Percentiles rank a stretch among this genome's conserved stretches.
Evolutionary conservation across 2,888 invertebrate genomes (phyloP).

Genomic region (Apeira syringaria): DNA sequence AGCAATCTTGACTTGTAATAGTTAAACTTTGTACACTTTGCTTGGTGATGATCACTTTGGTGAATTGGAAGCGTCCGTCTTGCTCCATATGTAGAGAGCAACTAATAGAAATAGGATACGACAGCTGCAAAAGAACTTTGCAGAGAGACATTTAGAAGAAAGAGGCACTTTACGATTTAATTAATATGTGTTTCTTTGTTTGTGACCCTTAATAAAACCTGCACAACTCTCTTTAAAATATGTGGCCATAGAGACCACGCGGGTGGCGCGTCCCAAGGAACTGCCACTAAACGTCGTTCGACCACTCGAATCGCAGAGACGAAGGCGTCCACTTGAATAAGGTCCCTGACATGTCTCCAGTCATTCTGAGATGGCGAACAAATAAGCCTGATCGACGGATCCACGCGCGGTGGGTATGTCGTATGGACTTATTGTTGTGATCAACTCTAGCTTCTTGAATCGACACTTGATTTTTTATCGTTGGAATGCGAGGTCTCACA

Average conservation of each 20-base stretch:
- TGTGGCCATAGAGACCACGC: constrained; percentile 20
- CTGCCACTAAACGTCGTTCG: constrained; percentile 27
- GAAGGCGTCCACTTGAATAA: constrained; percentile 39
- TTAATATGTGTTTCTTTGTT: too few species aligned
- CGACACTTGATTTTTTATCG: constrained; percentile 64
- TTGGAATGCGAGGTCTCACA: constrained; percentile 58
- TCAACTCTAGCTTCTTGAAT: constrained; percentile 62
- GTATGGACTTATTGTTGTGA: constrained; percentile 56
- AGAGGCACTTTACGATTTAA: too few species aligned
- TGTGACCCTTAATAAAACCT: too few species aligned
- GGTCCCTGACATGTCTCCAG: constrained; percentile 42
- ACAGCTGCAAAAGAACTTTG: too few species aligned
- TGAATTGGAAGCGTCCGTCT: too few species aligned
- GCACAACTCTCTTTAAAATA: constrained; percentile 1
- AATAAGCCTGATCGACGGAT: constrained; percentile 53
- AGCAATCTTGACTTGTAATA: too few species aligned
- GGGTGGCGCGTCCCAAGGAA: constrained; percentile 35
- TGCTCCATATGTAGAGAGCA: too few species aligned
- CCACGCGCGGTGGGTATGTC: constrained; percentile 33
- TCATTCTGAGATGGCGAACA: constrained; percentile 34
- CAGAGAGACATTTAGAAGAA: too few species aligned
- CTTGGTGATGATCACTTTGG: too few species aligned
- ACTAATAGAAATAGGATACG: too few species aligned
- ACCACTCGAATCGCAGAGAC: constrained; percentile 27
- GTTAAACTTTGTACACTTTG: too few species aligned